These are phyloP conservation scores for Patella depressa DNA, from an alignment of 2,888 invertebrate genomes.

Conservation along the genomic window DNA sequence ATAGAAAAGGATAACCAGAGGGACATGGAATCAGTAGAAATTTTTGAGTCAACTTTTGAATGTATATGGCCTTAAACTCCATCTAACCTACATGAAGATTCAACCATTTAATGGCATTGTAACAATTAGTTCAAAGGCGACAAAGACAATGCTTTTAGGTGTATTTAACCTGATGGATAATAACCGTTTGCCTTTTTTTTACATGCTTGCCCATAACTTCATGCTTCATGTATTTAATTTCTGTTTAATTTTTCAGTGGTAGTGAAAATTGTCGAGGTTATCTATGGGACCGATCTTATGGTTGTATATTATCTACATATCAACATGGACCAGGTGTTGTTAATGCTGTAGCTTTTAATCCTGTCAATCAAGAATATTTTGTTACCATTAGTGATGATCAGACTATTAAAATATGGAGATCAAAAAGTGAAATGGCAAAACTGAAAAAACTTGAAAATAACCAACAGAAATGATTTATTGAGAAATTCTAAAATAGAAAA, in stretches of 20 bases:
- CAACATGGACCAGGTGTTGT: constrained; percentile 83
- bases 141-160: too few relatives aligned
- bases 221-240: not conserved
- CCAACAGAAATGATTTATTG: too few relatives aligned
- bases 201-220: not conserved
- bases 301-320: constrained; percentile 80
- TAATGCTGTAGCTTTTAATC: constrained; percentile 88
- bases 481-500: too few relatives aligned
- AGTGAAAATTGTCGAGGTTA: constrained; percentile 87
- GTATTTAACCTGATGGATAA: too few relatives aligned
- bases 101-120: too few relatives aligned
- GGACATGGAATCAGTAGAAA: too few relatives aligned
- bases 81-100: too few relatives aligned
- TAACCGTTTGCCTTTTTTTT: too few relatives aligned
- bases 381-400: constrained; percentile 87
- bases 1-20: too few relatives aligned
- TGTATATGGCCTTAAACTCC: too few relatives aligned
- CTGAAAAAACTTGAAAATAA: not conserved
- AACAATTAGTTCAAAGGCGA: too few relatives aligned
- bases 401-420: constrained; percentile 79
- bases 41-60: too few relatives aligned
- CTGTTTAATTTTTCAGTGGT: constrained; percentile 76
- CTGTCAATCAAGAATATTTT: constrained; percentile 83
- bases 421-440: constrained; percentile 44
- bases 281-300: constrained; percentile 87